These are phyloP conservation scores for Pseudomyrmex gracilis DNA, from an alignment of 1,140 invertebrate species.

Conservation along the genomic window DNA sequence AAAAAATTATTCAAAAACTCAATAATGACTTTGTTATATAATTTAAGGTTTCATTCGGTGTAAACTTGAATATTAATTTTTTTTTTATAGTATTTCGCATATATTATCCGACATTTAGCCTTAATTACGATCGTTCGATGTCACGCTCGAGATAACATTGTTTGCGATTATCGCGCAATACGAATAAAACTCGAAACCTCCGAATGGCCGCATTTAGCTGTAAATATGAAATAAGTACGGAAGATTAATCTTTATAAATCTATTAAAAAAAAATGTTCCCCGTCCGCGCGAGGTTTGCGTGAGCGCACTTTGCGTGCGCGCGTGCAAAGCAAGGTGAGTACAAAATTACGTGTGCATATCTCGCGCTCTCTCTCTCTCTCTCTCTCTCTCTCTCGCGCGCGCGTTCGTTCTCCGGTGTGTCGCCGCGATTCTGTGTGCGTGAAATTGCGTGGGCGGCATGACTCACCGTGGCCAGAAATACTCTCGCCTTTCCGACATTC, in stretches of 20 bases:
- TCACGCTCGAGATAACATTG: constrained; percentile 2
- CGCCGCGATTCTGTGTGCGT: constrained; percentile 41
- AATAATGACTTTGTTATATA: background rate
- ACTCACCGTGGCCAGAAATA: constrained; percentile 78
- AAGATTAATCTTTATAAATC: constrained; percentile 50
- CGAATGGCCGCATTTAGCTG: constrained; percentile 24
- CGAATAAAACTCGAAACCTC: constrained; percentile 39
- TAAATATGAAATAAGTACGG: constrained; percentile 44
- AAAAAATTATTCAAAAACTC: background rate
- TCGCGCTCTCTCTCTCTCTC: constrained; percentile 9
- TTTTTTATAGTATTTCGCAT: background rate
- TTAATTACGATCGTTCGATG: constrained; percentile 35
- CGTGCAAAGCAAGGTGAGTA: constrained; percentile 68
- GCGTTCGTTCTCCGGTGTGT: background rate
- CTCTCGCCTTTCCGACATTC: constrained; percentile 65
- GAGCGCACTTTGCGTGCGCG: constrained; percentile 37
- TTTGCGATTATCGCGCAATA: constrained; percentile 11
- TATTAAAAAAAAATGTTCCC: constrained; percentile 55
- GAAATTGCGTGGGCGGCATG: constrained; percentile 76
- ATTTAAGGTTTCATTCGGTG: background rate
- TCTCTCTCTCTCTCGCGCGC: background rate
- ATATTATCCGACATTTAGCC: constrained; percentile 1
- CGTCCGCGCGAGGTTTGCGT: constrained; percentile 38
- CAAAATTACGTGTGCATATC: constrained; percentile 40
- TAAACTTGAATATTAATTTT: constrained; percentile 5